Conservation (phyloP, 2,888 invertebrate species). For the Theristus sp. region DNA sequence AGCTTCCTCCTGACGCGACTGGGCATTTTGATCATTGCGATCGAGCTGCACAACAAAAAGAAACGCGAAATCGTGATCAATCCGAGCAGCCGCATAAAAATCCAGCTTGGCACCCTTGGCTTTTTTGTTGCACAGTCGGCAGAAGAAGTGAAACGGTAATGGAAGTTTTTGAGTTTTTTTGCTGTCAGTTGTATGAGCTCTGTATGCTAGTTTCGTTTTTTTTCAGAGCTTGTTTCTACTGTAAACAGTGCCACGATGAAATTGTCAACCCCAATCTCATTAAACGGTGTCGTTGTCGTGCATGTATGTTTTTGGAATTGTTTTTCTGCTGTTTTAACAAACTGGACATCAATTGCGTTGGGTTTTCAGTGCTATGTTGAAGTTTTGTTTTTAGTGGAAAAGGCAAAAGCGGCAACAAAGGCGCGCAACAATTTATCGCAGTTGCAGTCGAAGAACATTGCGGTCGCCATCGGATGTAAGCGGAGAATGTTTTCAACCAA, state of each 20-base stretch:
- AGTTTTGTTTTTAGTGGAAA: no score
- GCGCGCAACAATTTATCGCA: no score
- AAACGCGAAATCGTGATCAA: slow-evolving; percentile 76
- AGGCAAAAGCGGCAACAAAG: no score
- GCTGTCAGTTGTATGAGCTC: background rate
- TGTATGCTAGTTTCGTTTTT: background rate
- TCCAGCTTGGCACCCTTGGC: slow-evolving; percentile 89
- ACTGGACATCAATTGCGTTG: no score
- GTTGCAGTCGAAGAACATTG: no score
- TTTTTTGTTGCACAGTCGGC: slow-evolving; percentile 99
- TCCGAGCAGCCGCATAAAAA: slow-evolving; percentile 62
- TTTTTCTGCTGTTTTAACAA: no score
- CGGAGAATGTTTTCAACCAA: no score
- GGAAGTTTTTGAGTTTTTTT: background rate
- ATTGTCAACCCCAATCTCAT: background rate
- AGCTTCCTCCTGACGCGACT: slow-evolving; percentile 94
- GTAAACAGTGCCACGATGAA: background rate
- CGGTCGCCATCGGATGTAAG: no score
- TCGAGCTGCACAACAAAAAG: slow-evolving; percentile 57
- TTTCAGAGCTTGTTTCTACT: background rate
- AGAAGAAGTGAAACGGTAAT: slow-evolving; percentile 59
- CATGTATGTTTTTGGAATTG: slow-evolving; percentile 15
- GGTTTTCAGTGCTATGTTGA: no score
- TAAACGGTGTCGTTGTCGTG: slow-evolving; percentile 44
- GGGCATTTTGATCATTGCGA: slow-evolving; percentile 78